Conservation (phyloP, 2,888 invertebrate species). For the Phyllotreta cruciferae region DNA sequence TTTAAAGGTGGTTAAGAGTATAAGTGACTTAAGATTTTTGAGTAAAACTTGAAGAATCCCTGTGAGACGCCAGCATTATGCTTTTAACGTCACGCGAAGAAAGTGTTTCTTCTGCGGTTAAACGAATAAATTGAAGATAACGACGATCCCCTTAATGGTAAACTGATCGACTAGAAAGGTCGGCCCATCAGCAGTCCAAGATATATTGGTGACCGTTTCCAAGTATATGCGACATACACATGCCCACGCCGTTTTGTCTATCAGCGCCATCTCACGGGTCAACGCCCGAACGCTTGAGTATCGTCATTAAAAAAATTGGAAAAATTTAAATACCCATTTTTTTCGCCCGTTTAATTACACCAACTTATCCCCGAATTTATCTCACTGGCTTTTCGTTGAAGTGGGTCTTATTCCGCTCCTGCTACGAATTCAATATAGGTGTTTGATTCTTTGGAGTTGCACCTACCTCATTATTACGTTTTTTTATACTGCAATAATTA, state of each 20-base stretch:
- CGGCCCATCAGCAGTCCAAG: slow-evolving; percentile 41
- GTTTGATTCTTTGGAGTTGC: slow-evolving; percentile 6
- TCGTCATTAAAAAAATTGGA: slow-evolving; percentile 12
- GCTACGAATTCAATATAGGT: slow-evolving; percentile 2
- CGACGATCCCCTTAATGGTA: slow-evolving; percentile 26
- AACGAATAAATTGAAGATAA: too few relatives aligned
- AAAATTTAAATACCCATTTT: not conserved
- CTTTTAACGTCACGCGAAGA: slow-evolving; percentile 25
- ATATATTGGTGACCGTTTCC: slow-evolving; percentile 46
- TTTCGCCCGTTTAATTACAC: too few relatives aligned
- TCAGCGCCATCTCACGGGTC: slow-evolving; percentile 55
- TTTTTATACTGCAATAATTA: slow-evolving; percentile 40
- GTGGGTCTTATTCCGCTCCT: too few relatives aligned
- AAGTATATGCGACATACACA: slow-evolving; percentile 47
- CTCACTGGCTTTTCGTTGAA: too few relatives aligned
- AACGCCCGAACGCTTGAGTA: slow-evolving; percentile 42
- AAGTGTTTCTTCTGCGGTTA: too few relatives aligned
- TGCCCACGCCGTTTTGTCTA: slow-evolving; percentile 52
- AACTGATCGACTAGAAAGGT: slow-evolving; percentile 36
- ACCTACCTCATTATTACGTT: slow-evolving; percentile 32
- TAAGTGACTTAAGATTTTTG: too few relatives aligned
- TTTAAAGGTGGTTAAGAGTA: too few relatives aligned
- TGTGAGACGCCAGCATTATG: too few relatives aligned
- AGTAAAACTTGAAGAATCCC: too few relatives aligned
- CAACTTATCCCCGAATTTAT: too few relatives aligned